Base-by-base conservation (phyloP, 1,140 invertebrate genomes). In the Cyclina sinensis region DNA sequence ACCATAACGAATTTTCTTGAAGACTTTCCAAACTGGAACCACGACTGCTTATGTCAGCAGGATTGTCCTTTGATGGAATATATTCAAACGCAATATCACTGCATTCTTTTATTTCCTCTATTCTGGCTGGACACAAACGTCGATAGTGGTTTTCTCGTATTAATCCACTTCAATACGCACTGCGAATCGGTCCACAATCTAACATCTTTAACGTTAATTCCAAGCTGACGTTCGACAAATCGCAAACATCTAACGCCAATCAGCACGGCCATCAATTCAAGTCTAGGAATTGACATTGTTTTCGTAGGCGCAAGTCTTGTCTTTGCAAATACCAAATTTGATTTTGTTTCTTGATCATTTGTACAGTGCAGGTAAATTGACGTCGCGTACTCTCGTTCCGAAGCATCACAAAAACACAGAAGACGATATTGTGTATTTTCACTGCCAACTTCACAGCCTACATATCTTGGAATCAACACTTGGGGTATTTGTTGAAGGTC, bases 341-440 rank as follows among this genome's bases (percentile, higher is more conserved):
- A 4, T 43, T 43, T 43, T 4, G 43, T 14, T n/a, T n/a, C 7
- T n/a, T 48, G 18, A 27, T 27, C n/a, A 9, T 11, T 18, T 24
- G n/a, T 27, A 9, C 57, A 48, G 35, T 18, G 46, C 11, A 80
- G 78, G 30, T 80, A 57, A 21, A 80, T 59, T 32, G 51, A 12
- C 35, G 46, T 35, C 16, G 78, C 51, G 27, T 57, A 80, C 62
- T 51, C 48, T 16, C 32, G 30, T 37, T 30, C 24, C 21, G 79
- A 81, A 4, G 79, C 79, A n/a, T 81, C 79, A 62, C 79, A 81
- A 27, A 81, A 81, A 32, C 79, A 37, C 7, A 81, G 3, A 37
- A 81, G 30, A 16, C 11, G 30, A 24, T 59, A 62, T 5, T 1
- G 39, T 12, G 12, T 30, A 27, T 14, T 59, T 30, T 81, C 79